Evolutionary conservation across 92 coral and sea anemone species (phyloP).

Genomic region (Zoanthus sansibaricus): DNA sequence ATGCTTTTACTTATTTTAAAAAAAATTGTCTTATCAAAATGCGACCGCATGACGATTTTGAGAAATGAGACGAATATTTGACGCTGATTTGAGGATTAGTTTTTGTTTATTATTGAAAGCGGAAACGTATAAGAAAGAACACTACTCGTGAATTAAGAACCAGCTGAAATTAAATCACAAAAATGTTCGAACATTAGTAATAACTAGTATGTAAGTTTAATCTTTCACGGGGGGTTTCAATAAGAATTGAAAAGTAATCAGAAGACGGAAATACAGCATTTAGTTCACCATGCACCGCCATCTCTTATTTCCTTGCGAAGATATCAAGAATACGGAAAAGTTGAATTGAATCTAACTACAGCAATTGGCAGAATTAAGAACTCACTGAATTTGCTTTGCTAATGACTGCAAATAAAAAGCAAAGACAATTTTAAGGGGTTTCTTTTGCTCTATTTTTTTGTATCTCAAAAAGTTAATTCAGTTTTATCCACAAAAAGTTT

Average conservation of each 20-base stretch:
- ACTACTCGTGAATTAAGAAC: conserved; percentile 17
- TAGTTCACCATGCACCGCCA: neutral
- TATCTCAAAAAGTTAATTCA: too few relatives aligned
- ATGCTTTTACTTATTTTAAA: neutral
- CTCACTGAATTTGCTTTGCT: neutral
- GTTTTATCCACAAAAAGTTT: neutral
- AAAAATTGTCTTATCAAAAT: neutral
- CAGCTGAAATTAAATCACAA: conserved; percentile 25
- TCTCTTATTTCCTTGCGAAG: neutral
- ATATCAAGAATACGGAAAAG: neutral
- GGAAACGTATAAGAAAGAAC: conserved; percentile 26
- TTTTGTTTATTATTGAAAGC: conserved; percentile 22
- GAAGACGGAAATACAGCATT: neutral
- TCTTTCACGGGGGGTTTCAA: conserved; percentile 20
- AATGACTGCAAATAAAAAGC: neutral
- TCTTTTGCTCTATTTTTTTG: neutral
- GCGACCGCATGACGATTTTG: neutral
- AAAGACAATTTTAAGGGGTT: neutral
- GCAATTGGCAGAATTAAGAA: neutral
- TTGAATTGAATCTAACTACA: neutral
- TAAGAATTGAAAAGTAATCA: conserved; percentile 15
- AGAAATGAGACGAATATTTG: neutral
- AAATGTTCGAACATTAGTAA: conserved; percentile 8
- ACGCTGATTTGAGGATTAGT: neutral
- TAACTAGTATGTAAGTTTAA: too few relatives aligned